phyloP scores from a whole-genome alignment of 2,797 vertebrate species.

The Meda fulgida region DNA sequence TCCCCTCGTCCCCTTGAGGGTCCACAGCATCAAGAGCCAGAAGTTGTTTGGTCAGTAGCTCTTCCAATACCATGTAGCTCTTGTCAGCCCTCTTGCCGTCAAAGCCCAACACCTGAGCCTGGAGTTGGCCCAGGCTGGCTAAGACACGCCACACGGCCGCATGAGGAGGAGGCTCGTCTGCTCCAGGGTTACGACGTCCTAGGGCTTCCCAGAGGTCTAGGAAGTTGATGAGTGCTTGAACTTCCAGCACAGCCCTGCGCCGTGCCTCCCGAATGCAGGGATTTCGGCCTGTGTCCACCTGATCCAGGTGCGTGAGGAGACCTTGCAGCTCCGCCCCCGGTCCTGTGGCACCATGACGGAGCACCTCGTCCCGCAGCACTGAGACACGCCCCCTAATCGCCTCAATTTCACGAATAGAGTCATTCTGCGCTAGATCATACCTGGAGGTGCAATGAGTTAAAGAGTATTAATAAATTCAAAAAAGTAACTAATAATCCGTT shows the following conservation, averaged over 20 bases:
- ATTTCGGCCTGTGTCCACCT: slow-evolving; percentile 91
- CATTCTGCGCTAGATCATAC: slow-evolving; percentile 92
- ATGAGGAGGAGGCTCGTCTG: slow-evolving; percentile 82
- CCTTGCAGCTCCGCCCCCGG: slow-evolving; percentile 92
- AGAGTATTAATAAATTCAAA: not conserved
- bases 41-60: slow-evolving; percentile 95
- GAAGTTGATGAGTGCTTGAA: slow-evolving; percentile 91
- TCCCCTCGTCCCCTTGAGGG: slow-evolving; percentile 87
- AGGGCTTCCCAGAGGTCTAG: slow-evolving; percentile 91
- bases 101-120: slow-evolving; percentile 90
- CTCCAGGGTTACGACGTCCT: slow-evolving; percentile 74
- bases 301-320: slow-evolving; percentile 88
- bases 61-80: slow-evolving; percentile 94
- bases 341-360: slow-evolving; percentile 80
- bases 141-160: slow-evolving; percentile 88
- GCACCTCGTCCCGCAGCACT: slow-evolving; percentile 83
- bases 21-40: slow-evolving; percentile 94
- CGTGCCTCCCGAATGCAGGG: slow-evolving; percentile 97
- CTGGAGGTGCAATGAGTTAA: slow-evolving; percentile 56
- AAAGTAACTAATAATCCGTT: not conserved
- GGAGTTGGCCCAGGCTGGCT: slow-evolving; percentile 88
- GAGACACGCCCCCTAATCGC: slow-evolving; percentile 84
- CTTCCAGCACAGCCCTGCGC: slow-evolving; percentile 91
- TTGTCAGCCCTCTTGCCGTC: slow-evolving; percentile 92
- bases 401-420: slow-evolving; percentile 95